Conservation (phyloP, 2,888 invertebrate species). For the Chrysolina americana region DNA sequence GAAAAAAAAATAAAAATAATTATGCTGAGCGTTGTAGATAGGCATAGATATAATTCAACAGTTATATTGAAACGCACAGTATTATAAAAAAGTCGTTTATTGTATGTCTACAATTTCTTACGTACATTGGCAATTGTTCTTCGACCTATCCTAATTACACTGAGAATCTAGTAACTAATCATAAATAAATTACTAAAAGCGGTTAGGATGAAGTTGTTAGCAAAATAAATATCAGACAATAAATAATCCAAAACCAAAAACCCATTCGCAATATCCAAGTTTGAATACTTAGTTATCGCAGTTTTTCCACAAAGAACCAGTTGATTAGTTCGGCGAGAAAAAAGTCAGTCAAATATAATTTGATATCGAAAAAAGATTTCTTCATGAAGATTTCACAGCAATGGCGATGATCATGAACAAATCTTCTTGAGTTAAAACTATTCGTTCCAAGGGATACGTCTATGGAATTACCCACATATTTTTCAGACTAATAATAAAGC, state of each 20-base stretch:
- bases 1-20: too few relatives aligned
- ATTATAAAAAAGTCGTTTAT: neutral
- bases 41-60: too few relatives aligned
- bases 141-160: slow-evolving; percentile 28
- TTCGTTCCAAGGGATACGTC: slow-evolving; percentile 4
- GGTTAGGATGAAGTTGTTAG: slow-evolving; percentile 16
- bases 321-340: slow-evolving; percentile 51
- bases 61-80: neutral
- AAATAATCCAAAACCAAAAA: slow-evolving; percentile 32
- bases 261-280: slow-evolving; percentile 21
- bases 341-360: slow-evolving; percentile 28
- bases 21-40: too few relatives aligned
- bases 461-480: neutral
- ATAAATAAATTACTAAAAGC: slow-evolving; percentile 36
- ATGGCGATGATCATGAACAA: neutral
- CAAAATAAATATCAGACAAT: slow-evolving; percentile 26
- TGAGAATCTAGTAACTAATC: slow-evolving; percentile 12
- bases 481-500: neutral
- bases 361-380: slow-evolving; percentile 14
- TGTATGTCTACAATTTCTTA: slow-evolving; percentile 22
- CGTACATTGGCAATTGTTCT: slow-evolving; percentile 37
- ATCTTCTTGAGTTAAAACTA: neutral
- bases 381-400: slow-evolving; percentile 10
- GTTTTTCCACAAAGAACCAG: slow-evolving; percentile 49
- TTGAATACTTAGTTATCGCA: slow-evolving; percentile 10